phyloP scores from a whole-genome alignment of 2,797 vertebrate species.

The Ciconia nigra region DNA sequence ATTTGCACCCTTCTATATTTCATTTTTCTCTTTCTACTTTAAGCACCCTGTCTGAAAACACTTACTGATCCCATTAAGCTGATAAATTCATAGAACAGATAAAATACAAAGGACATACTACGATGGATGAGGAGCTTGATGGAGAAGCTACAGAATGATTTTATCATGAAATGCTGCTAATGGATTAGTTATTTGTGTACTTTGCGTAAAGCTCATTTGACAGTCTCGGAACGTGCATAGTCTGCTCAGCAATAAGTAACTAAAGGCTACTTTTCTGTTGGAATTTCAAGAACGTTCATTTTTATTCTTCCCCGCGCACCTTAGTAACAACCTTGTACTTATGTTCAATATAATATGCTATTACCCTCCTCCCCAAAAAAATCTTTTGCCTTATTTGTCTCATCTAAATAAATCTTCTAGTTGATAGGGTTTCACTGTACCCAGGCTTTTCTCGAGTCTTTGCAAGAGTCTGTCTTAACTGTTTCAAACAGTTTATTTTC shows the following conservation, averaged over 20 bases:
- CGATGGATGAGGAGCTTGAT: background rate
- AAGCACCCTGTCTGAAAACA: background rate
- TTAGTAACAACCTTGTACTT: background rate
- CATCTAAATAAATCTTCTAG: background rate
- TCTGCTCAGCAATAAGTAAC: background rate
- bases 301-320: background rate
- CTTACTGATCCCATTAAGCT: background rate
- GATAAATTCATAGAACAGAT: background rate
- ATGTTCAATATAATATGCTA: background rate
- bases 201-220: background rate
- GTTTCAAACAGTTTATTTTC: background rate
- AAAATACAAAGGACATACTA: background rate
- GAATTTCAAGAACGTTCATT: background rate
- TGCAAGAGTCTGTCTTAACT: background rate
- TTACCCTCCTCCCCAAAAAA: rapidly evolving
- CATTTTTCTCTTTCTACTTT: background rate
- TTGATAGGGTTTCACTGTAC: background rate
- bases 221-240: background rate
- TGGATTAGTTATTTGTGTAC: background rate
- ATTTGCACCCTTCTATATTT: background rate
- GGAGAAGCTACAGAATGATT: background rate
- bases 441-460: background rate
- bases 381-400: background rate
- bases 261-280: background rate
- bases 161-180: background rate